Conservation (phyloP, 2,888 invertebrate species). For the Sminthurinus aureus region DNA sequence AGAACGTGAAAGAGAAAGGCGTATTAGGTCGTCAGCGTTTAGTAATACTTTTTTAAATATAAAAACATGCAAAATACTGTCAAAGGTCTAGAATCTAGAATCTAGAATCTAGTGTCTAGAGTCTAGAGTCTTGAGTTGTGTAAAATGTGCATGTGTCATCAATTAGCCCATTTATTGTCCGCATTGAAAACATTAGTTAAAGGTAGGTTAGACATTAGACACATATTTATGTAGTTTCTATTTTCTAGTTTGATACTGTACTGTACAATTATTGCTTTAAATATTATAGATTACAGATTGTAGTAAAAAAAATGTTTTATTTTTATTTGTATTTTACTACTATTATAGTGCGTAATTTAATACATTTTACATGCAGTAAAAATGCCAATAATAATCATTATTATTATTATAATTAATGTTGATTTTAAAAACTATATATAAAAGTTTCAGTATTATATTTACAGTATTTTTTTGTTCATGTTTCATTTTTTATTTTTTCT, state of each 20-base stretch:
- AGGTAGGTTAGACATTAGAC: slow-evolving; percentile 34
- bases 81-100: neutral
- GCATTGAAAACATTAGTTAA: slow-evolving; percentile 43
- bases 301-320: neutral
- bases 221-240: neutral
- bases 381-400: too few relatives aligned
- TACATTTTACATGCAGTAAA: too few relatives aligned
- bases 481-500: too few relatives aligned
- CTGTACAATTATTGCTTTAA: neutral
- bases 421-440: too few relatives aligned
- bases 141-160: slow-evolving; percentile 43
- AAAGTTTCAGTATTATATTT: too few relatives aligned
- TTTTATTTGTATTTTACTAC: neutral
- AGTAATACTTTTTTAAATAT: neutral
- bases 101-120: neutral
- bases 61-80: neutral
- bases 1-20: too few relatives aligned
- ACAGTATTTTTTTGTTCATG: too few relatives aligned
- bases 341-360: neutral
- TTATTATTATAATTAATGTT: too few relatives aligned
- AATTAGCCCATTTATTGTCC: slow-evolving; percentile 41
- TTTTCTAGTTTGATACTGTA: neutral
- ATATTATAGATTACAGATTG: neutral
- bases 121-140: neutral
- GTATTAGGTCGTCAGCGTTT: neutral